A percentile compares a stretch with the other conserved stretches of the same genome.
phyloP scores from a whole-genome alignment of 2,113 vertebrate genomes.

The Deroptyus accipitrinus region DNA sequence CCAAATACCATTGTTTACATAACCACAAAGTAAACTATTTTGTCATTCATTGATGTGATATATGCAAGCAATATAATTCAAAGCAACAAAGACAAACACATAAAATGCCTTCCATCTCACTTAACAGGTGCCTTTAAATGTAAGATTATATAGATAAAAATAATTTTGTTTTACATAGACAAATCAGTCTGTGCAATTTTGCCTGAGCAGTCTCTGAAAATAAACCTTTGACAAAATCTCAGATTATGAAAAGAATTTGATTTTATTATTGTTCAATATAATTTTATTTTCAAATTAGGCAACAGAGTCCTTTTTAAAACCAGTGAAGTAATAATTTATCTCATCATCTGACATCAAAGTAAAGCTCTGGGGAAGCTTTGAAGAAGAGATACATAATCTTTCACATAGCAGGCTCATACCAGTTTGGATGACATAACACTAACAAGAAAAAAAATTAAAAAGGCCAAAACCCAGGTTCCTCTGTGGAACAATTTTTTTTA shows the following conservation, averaged over 20 bases:
- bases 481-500: neutral
- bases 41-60: neutral
- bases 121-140: neutral
- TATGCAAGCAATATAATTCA: neutral
- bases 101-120: neutral
- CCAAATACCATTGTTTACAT: neutral
- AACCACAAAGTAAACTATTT: neutral
- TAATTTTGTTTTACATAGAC: neutral
- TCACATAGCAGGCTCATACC: neutral
- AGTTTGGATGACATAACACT: neutral
- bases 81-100: neutral
- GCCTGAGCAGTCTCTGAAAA: neutral
- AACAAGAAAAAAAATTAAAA: neutral
- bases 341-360: constrained; percentile 23
- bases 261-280: constrained; percentile 5
- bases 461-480: neutral
- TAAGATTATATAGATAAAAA: neutral
- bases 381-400: neutral
- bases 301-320: neutral
- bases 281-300: constrained; percentile 49
- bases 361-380: neutral
- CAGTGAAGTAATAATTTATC: constrained; percentile 19
- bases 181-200: neutral
- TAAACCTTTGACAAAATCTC: constrained; percentile 14
- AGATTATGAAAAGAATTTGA: constrained; percentile 21